Base-by-base conservation (phyloP, 1,140 invertebrate species). In the Cecropterus lyciades region DNA sequence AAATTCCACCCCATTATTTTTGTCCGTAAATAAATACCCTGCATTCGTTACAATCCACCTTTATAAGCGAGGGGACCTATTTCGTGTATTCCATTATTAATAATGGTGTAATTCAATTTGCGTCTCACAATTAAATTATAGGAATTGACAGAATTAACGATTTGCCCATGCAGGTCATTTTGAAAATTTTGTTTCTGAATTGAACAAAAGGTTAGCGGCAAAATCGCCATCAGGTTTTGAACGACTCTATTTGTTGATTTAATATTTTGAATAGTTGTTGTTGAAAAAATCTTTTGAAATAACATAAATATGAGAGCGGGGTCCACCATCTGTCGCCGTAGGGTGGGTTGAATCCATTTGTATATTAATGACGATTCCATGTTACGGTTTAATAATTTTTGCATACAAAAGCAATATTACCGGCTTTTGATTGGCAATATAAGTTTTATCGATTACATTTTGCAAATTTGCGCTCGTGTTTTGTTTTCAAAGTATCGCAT, bases 271-370 rank as follows among this genome's bases (percentile, higher is more conserved):
- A 75, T 77, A 73, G 67, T 68, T 37, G 64, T 62, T 33, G 30
- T 33, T 9, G 30, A 72, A 70, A 66, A 69, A 63, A 64, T 53
- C 68, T 73, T 72, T 72, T 67, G 70, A 76, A 74, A 80, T 79
- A 79, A 82, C 20, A 24, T 70, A 75, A 75, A 75, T 77, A 76
- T 73, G 70, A 72, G 69, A 51, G 70, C 73, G 67, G 77, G 80
- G 77, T 72, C 69, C 69, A 64, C 78, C 84, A 87, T 87, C 84
- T 87, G 84, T 85, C 80, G 75, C 69, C 52, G 53, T 65, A 70
- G 76, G 77, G 75, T 75, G 68, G 65, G 74, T 66, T 60, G 67
- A 66, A 75, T 77, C 67, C 67, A 73, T 80, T 78, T 77, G 72
- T 70, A 72, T 69, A 73, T 72, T 78, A 79, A 81, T 83, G 79